phyloP scores from a whole-genome alignment of 1,140 invertebrate species.

The Zaprionus davidi region DNA sequence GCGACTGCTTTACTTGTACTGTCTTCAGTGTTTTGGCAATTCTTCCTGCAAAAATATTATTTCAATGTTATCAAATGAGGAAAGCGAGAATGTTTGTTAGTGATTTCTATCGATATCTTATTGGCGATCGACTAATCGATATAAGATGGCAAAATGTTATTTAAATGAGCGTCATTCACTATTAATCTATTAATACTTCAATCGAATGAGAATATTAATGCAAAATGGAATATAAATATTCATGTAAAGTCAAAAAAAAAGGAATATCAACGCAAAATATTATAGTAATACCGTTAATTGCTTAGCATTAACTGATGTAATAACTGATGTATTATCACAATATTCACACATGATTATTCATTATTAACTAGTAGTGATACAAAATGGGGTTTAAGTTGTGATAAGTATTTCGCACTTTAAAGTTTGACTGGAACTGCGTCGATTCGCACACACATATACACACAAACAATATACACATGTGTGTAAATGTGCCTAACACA shows the following conservation, averaged over 20 bases:
- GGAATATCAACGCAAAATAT: not conserved
- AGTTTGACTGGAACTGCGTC: conserved; percentile 7
- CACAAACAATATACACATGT: conserved; percentile 23
- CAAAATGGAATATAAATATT: not conserved
- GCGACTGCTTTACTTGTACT: conserved; percentile 68
- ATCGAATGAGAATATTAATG: too few relatives aligned
- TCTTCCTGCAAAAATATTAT: conserved; percentile 56
- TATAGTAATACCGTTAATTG: not conserved
- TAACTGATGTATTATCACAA: not conserved
- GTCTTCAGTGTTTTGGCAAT: conserved; percentile 75
- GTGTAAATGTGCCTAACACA: conserved; percentile 12
- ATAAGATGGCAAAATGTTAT: not conserved
- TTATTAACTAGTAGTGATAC: not conserved
- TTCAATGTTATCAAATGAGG: not conserved
- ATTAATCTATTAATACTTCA: too few relatives aligned
- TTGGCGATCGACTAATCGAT: not conserved
- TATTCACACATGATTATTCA: not conserved
- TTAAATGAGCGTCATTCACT: not conserved
- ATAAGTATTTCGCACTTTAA: conserved; percentile 12
- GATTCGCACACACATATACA: conserved; percentile 13
- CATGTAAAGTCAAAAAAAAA: not conserved
- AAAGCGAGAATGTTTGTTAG: too few relatives aligned
- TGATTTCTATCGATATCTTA: not conserved
- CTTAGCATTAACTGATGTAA: not conserved
- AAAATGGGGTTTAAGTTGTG: not conserved